phyloP scores from a whole-genome alignment of 2,113 vertebrate species.

The Oreotrochilus melanogaster region DNA sequence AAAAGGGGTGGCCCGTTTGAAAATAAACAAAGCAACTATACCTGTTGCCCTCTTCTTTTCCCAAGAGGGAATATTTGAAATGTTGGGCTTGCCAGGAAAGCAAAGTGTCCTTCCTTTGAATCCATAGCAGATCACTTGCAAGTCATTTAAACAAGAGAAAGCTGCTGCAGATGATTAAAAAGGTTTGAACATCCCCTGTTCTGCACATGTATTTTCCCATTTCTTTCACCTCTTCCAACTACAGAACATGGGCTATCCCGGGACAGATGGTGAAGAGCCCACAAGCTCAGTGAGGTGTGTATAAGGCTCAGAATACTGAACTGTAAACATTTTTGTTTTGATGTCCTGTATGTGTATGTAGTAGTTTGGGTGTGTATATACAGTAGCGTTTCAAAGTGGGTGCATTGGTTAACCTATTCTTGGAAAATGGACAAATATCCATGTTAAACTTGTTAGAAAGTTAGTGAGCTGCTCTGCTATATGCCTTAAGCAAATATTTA shows the following conservation, averaged over 20 bases:
- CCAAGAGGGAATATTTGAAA: not conserved
- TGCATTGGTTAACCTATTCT: constrained; percentile 71
- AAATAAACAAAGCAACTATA: not conserved
- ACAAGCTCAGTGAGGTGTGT: constrained; percentile 37
- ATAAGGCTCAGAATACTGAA: constrained; percentile 29
- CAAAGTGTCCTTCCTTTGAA: not conserved
- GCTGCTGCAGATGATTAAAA: not conserved
- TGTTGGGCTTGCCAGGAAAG: not conserved
- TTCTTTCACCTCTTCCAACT: constrained; percentile 48
- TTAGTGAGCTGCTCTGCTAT: constrained; percentile 81
- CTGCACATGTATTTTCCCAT: constrained; percentile 38
- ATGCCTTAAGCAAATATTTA: constrained; percentile 85
- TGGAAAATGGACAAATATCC: constrained; percentile 63
- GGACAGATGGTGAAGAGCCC: not conserved
- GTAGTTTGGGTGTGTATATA: constrained; percentile 76
- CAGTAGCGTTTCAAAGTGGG: constrained; percentile 72
- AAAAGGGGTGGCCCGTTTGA: not conserved
- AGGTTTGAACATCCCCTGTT: not conserved
- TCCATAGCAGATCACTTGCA: not conserved
- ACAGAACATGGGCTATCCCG: not conserved
- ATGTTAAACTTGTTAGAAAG: constrained; percentile 73
- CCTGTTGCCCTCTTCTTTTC: not conserved
- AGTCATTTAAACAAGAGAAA: not conserved
- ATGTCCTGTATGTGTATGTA: constrained; percentile 70
- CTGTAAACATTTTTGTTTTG: constrained; percentile 45